Evolutionary conservation across 2,888 invertebrate genomes (phyloP), one percentile per base, ranked within the genome.

Genomic region (Drosophila buzzatii): DNA sequence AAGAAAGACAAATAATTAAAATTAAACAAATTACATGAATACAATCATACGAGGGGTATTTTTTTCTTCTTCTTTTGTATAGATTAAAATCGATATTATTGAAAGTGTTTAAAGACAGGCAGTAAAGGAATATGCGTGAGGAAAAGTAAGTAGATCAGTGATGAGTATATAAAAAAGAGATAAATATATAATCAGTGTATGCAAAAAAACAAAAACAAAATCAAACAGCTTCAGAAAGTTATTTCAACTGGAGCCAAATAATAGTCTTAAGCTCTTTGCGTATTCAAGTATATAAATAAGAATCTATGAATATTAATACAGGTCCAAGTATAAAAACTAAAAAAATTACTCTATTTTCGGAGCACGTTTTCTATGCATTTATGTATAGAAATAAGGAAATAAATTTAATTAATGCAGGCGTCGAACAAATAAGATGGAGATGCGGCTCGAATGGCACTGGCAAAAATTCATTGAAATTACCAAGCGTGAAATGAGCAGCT

Each of bases 401-500:
- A 76, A 77, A 90, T 80, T 85, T 76, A 90, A 83, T 85, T 90
- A 76, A 79, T 83, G 84, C 74, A 76, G 64, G 9, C 73, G 55
- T 56, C 84, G 74, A 60, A 74, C 70, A 81, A 79, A 76, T 76
- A 74, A 60, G 59, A 67, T 62, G 74, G 44, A 71, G 55, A 53
- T 56, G 71, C 70, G 70, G 80, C 79, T 75, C 68, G 66, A 70
- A 70, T 60, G 56, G 49, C 70, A 68, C 67, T 65, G 45, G 59
- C 53, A 63, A 65, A 70, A 90, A 90, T 85, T 85, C 90, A 86
- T 86, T 90, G 90, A 90, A 90, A 86, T 81, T 86, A 86, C 82
- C 77, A 72, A 86, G 87, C 86, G 89, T 86, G 86, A 86, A 86
- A 86, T 86, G 90, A 86, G 87, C 90, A 90, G 84, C 89, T 86